Base-by-base conservation (phyloP, 2,888 invertebrate species). In the Escarpia spicata region DNA sequence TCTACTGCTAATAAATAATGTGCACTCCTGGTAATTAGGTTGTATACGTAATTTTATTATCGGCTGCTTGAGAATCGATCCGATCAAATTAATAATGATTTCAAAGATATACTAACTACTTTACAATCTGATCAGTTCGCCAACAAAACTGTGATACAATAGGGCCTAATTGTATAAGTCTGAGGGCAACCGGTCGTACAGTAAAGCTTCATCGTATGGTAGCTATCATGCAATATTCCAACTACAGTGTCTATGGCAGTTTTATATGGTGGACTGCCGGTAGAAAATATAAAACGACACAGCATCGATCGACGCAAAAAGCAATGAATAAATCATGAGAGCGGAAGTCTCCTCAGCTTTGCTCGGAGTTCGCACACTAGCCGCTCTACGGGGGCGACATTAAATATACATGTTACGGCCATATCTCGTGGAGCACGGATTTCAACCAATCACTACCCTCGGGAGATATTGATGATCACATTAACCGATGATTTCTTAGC, bases 311-410 rank as follows among this genome's bases (percentile, higher is more conserved):
- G 26, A 75, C 75, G 1, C 75, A 26, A 75, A 75, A 75, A 75
- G 75, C 75, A 75, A 75, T 75, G 75, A 75, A 75, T 75, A 75
- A 75, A 75, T 75, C 75, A 75, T 75, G n/a, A 19, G 75, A 75
- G 26, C 75, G 26, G 75, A n/a, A 75, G 52, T 52, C 9, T 52
- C 9, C 52, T 9, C 52, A 12, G 10, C 52, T 52, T 9, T 1
- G 75, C 75, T 75, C 75, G n/a, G 19, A 75, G 75, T 6, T 75
- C n/a, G 52, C 52, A 12, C 52, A 52, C 52, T 12, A 12, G 52
- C 12, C 52, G 75, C 26, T n/a, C 75, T 75, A 26, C 26, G 75
- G n/a, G 75, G n/a, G n/a, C 26, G n/a, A 19, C 75, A 75, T 75
- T 75, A 75, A 75, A 75, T 75, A 75, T 75, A 75, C 75, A 75